Percentiles rank a stretch among this genome's conserved stretches.
Evolutionary conservation across 2,888 invertebrate species (phyloP).

Genomic region (Iselma pallidipennis): DNA sequence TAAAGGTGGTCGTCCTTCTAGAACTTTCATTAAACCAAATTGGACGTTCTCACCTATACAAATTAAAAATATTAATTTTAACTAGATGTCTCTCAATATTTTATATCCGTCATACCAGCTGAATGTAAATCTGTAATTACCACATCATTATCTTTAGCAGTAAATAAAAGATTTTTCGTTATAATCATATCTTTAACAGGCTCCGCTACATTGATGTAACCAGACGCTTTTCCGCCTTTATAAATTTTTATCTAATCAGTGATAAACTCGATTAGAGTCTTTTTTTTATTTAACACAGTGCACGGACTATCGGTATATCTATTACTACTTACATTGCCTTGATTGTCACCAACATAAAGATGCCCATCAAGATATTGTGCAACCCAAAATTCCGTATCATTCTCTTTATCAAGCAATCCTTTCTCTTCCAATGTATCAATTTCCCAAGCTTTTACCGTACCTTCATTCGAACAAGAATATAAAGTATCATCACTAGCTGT

Average conservation of each 20-base stretch:
- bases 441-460: slow-evolving; percentile 64
- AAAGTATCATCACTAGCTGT: slow-evolving; percentile 60
- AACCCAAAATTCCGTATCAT: slow-evolving; percentile 57
- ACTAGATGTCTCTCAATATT: slow-evolving; percentile 3
- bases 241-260: slow-evolving; percentile 64
- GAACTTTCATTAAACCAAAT: slow-evolving; percentile 56
- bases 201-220: slow-evolving; percentile 55
- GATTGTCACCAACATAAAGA: slow-evolving; percentile 65
- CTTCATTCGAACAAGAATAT: slow-evolving; percentile 69
- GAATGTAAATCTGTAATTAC: slow-evolving; percentile 63
- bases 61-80: slow-evolving; percentile 10
- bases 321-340: slow-evolving; percentile 61
- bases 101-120: slow-evolving; percentile 48
- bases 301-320: too few species aligned
- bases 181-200: slow-evolving; percentile 66
- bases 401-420: slow-evolving; percentile 41
- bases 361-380: slow-evolving; percentile 50
- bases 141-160: slow-evolving; percentile 66
- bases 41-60: slow-evolving; percentile 36
- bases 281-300: too few species aligned
- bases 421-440: slow-evolving; percentile 54
- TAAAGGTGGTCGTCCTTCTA: slow-evolving; percentile 64
- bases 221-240: slow-evolving; percentile 59
- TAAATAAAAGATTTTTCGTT: slow-evolving; percentile 61
- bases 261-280: too few species aligned